phyloP scores from a whole-genome alignment of 2,113 vertebrate species.

The Sebastes schlegelii region DNA sequence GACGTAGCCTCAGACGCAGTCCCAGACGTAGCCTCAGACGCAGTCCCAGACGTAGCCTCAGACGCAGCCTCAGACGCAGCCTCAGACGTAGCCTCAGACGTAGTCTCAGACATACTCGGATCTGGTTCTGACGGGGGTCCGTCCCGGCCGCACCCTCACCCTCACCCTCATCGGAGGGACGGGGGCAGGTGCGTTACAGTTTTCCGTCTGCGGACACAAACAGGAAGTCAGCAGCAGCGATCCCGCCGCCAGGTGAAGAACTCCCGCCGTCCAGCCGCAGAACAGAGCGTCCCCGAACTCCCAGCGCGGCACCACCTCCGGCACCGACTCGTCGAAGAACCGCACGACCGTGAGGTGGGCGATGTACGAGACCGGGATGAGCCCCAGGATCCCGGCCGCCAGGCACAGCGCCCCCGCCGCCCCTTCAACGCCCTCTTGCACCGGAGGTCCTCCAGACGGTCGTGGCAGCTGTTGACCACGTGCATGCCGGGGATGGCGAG shows the following conservation, averaged over 20 bases:
- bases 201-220: constrained; percentile 34
- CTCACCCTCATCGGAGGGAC: not conserved
- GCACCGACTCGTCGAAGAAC: constrained; percentile 69
- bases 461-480: constrained; percentile 69
- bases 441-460: constrained; percentile 28
- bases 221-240: constrained; percentile 76
- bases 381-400: constrained; percentile 60
- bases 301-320: constrained; percentile 75
- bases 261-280: constrained; percentile 77
- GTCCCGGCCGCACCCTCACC: too few species aligned
- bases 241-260: constrained; percentile 76
- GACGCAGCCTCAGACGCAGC: too few species aligned
- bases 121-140: not conserved
- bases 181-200: not conserved
- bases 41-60: too few species aligned
- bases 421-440: constrained; percentile 65
- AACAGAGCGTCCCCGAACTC: constrained; percentile 80
- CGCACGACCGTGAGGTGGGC: constrained; percentile 64
- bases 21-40: too few species aligned
- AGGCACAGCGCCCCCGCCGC: constrained; percentile 63
- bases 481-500: constrained; percentile 71
- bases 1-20: too few species aligned
- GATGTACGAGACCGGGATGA: constrained; percentile 74
- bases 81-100: too few species aligned
- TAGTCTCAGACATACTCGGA: constrained; percentile 52